Percentiles rank a stretch among this genome's conserved stretches.
Evolutionary conservation across 2,888 invertebrate species (phyloP).

Genomic region (Cartodere bifasciata): DNA sequence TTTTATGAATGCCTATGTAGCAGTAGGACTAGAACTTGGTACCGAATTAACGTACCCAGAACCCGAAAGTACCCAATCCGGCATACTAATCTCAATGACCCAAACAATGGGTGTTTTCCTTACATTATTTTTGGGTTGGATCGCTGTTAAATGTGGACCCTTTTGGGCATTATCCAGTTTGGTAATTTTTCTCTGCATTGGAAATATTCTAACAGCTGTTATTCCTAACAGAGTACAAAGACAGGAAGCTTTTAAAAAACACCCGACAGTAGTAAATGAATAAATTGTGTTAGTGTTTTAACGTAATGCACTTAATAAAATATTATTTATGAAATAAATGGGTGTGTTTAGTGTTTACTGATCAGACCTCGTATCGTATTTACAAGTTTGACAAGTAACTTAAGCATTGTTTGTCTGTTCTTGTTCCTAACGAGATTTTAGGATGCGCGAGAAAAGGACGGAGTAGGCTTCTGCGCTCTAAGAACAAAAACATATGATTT

Average conservation of each 20-base stretch:
- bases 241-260: constrained; percentile 1
- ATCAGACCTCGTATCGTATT: too few relatives aligned
- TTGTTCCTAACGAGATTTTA: too few relatives aligned
- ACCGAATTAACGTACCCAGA: constrained; percentile 9
- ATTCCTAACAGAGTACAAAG: neutral
- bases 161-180: neutral
- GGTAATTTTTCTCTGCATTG: neutral
- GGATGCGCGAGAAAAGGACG: too few relatives aligned
- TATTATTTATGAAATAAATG: too few relatives aligned
- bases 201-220: neutral
- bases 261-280: neutral
- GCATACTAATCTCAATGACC: constrained; percentile 4
- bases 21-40: constrained; percentile 8
- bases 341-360: too few relatives aligned
- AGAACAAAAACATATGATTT: too few relatives aligned
- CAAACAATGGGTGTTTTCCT: constrained; percentile 4
- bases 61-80: constrained; percentile 6
- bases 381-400: too few relatives aligned
- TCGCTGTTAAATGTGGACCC: neutral
- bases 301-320: too few relatives aligned
- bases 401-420: too few relatives aligned
- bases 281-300: too few relatives aligned
- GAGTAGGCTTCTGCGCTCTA: too few relatives aligned
- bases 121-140: constrained; percentile 5
- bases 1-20: constrained; percentile 9